Percentiles rank a stretch among this genome's conserved stretches.
Evolutionary conservation across 2,888 invertebrate species (phyloP).

Genomic region (Liodrosophila aerea): DNA sequence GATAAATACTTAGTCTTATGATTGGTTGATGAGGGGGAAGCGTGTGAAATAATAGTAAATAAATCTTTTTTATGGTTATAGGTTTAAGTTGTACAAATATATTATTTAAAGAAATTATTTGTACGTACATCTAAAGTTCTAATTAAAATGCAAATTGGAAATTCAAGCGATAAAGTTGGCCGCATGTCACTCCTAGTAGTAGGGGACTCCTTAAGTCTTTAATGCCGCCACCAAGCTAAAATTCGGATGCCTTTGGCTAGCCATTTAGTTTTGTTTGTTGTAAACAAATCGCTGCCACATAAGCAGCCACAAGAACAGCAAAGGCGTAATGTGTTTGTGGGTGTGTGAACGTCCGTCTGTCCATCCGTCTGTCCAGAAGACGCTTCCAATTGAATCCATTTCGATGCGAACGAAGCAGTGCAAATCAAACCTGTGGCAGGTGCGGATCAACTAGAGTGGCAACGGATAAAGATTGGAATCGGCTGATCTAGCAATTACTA

Average conservation of each 20-base stretch:
- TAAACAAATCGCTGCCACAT: slow-evolving; percentile 53
- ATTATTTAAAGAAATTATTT: too few relatives aligned
- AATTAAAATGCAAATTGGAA: too few relatives aligned
- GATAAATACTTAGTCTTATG: too few relatives aligned
- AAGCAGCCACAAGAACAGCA: slow-evolving; percentile 8
- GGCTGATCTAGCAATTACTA: too few relatives aligned
- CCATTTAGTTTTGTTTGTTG: slow-evolving; percentile 34
- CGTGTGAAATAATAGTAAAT: too few relatives aligned
- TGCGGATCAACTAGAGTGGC: slow-evolving; percentile 37
- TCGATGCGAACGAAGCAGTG: slow-evolving; percentile 23
- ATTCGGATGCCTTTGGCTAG: slow-evolving; percentile 13
- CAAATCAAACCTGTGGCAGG: slow-evolving; percentile 47
- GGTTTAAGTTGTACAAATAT: too few relatives aligned
- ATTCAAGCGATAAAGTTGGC: too few relatives aligned
- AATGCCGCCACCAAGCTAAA: background rate
- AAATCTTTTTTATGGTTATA: too few relatives aligned
- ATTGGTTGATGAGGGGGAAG: too few relatives aligned
- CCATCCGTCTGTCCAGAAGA: slow-evolving; percentile 1
- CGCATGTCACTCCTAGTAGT: too few relatives aligned
- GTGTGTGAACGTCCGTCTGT: slow-evolving; percentile 13
- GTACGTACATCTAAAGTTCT: too few relatives aligned
- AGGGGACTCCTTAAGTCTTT: slow-evolving; percentile 14
- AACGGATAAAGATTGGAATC: background rate
- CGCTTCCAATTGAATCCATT: slow-evolving; percentile 22
- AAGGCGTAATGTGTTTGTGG: slow-evolving; percentile 11